Base-by-base conservation (phyloP, 2,797 vertebrate genomes). In the Pelochelys cantorii region DNA sequence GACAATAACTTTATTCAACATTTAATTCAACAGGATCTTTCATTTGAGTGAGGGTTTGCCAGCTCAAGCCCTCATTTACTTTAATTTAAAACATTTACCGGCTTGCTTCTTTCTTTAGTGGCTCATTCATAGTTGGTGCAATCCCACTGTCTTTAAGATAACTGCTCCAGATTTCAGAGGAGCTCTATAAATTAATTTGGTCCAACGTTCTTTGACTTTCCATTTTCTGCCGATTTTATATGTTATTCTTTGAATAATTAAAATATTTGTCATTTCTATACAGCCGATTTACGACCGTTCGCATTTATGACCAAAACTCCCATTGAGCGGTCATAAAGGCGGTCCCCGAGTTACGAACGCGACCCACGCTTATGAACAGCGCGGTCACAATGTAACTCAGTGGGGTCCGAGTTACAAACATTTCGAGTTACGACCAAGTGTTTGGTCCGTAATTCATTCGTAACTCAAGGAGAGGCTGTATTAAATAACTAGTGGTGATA, bases 221-320 rank as follows among this genome's bases (percentile, higher is more conserved):
- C 10, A 5, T 88, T 95, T 96, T 92, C 85, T 96, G 91, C 92
- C 0, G 12, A 71, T 65, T 88, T 77, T 81, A 85, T 96, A 96
- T 93, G 84, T 87, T 79, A 92, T 84, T 17, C 25, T 90, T 81
- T 94, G 48, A 95, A 96, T 96, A 96, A 93, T 93, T 88, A 88
- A 93, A 95, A 59, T 17, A 53, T 62, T 82, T 60, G 62, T 94
- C n/a, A 11, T 29, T 85, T 31, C 71, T 82, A 59, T 55, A 87
- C 93, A 48, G 42, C 42, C 42, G 42, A 48, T 48, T 48, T 48
- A 48, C 4, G 8, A 48, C 42, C 42, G 4, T 48, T 48, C 42
- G 7, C 42, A 48, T 48, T 48, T 48, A 48, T 48, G 42, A 48
- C 42, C 42, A 48, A 42, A 48, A 48, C 42, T 48, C 42, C 42